phyloP scores from a whole-genome alignment of 1,140 invertebrate species.

The Zophobas atratus region DNA sequence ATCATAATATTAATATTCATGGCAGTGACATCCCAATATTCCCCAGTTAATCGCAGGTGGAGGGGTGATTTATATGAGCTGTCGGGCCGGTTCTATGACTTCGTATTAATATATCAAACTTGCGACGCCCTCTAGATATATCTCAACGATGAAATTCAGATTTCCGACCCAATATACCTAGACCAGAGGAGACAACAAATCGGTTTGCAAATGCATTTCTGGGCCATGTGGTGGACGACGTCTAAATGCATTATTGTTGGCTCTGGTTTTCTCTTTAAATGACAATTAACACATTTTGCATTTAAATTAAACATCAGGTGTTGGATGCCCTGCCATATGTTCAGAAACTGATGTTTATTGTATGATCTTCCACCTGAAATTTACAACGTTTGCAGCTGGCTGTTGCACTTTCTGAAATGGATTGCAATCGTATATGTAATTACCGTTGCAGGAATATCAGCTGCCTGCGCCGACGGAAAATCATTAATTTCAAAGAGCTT shows the following conservation, averaged over 20 bases:
- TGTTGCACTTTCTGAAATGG: neutral
- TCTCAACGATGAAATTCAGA: constrained; percentile 53
- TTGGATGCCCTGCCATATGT: neutral
- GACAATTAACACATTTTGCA: constrained; percentile 33
- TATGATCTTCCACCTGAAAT: constrained; percentile 44
- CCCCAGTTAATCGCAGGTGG: constrained; percentile 61
- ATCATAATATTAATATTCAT: constrained; percentile 61
- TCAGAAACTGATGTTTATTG: constrained; percentile 11
- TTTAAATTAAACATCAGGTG: constrained; percentile 24
- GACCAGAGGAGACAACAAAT: constrained; percentile 19
- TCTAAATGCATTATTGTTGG: constrained; percentile 3
- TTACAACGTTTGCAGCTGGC: constrained; percentile 34
- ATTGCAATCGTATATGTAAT: constrained; percentile 5
- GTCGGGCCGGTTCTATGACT: constrained; percentile 54
- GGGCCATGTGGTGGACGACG: constrained; percentile 8
- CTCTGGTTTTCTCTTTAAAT: constrained; percentile 18
- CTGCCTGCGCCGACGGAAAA: neutral
- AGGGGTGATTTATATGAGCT: constrained; percentile 59
- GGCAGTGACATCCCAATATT: constrained; percentile 62
- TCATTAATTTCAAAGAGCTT: neutral
- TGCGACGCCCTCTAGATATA: constrained; percentile 51
- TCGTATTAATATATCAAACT: constrained; percentile 60
- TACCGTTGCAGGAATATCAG: neutral
- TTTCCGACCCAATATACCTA: constrained; percentile 45
- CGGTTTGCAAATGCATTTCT: constrained; percentile 14